These are phyloP conservation scores for Botrylloides violaceus DNA, from an alignment of 23 tunicate genomes.

Conservation along the genomic window DNA sequence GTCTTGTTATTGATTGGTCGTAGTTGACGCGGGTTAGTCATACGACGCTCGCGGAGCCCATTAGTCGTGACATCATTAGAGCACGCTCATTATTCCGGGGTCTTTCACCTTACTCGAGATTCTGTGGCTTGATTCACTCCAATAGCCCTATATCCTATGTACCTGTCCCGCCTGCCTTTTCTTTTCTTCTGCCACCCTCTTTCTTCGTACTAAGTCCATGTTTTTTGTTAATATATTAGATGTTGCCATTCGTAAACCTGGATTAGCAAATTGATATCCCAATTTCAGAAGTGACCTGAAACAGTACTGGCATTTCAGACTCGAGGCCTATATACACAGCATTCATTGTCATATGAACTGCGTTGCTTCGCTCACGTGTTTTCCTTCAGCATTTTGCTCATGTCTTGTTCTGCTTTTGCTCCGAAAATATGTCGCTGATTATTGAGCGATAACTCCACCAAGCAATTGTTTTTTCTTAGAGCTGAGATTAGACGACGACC, in stretches of 20 bases:
- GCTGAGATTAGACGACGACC: conserved; percentile 68
- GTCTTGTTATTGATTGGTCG: no score
- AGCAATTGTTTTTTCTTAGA: conserved; percentile 44
- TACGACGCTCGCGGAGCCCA: no score
- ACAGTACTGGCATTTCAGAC: background rate
- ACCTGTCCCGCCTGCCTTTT: conserved; percentile 36
- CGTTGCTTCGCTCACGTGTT: conserved; percentile 43
- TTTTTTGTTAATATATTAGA: conserved; percentile 67
- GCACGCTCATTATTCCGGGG: no score
- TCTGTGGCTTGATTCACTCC: no score
- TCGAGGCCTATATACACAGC: background rate
- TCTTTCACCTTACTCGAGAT: no score
- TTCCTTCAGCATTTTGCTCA: conserved; percentile 65
- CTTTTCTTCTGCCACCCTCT: conserved; percentile 74
- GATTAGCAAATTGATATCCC: conserved; percentile 93
- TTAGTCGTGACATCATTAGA: no score
- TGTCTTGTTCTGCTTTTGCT: conserved; percentile 92
- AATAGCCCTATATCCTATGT: background rate
- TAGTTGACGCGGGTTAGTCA: no score
- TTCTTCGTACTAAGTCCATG: conserved; percentile 79
- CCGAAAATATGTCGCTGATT: conserved; percentile 99
- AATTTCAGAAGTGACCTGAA: conserved; percentile 66
- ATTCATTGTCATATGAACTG: background rate
- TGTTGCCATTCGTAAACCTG: conserved; percentile 89
- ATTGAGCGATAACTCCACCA: conserved; percentile 73